These are phyloP conservation scores for Lynx canadensis DNA, from an alignment of 2,113 vertebrate genomes.

Conservation along the genomic window DNA sequence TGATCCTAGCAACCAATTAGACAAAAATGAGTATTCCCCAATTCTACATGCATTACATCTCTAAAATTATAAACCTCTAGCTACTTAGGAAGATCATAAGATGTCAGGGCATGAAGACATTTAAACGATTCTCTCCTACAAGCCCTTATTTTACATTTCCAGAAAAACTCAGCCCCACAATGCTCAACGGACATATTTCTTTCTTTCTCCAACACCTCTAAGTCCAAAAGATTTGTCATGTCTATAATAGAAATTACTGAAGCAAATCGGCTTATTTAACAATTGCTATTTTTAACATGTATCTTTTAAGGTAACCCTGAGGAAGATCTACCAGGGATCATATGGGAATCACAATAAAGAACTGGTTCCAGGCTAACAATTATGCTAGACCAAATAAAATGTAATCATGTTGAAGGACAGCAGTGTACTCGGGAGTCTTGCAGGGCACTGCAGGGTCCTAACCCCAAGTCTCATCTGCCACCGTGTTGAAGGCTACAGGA, in stretches of 20 bases:
- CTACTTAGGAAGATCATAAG: background rate
- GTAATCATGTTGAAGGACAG: background rate
- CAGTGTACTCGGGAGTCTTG: background rate
- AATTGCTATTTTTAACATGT: constrained; percentile 3
- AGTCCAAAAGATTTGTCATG: background rate
- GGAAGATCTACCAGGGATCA: background rate
- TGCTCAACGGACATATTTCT: background rate
- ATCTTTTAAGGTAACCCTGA: background rate
- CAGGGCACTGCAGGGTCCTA: background rate
- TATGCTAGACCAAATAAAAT: background rate
- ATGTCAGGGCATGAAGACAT: background rate
- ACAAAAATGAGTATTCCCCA: constrained; percentile 28
- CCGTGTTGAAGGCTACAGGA: background rate
- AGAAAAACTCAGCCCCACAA: background rate
- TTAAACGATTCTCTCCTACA: background rate
- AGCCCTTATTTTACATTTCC: constrained; percentile 18
- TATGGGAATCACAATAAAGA: background rate
- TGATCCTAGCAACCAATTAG: constrained; percentile 47
- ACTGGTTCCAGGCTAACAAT: background rate
- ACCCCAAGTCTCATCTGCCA: background rate
- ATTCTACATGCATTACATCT: constrained; percentile 1
- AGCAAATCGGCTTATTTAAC: background rate
- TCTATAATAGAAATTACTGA: constrained; percentile 20
- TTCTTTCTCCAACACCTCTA: background rate
- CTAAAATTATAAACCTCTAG: constrained; percentile 12